Percentiles rank a stretch among this genome's conserved stretches.
Conservation (phyloP, 2,113 vertebrate species). For the Porphyrio hochstetteri region DNA sequence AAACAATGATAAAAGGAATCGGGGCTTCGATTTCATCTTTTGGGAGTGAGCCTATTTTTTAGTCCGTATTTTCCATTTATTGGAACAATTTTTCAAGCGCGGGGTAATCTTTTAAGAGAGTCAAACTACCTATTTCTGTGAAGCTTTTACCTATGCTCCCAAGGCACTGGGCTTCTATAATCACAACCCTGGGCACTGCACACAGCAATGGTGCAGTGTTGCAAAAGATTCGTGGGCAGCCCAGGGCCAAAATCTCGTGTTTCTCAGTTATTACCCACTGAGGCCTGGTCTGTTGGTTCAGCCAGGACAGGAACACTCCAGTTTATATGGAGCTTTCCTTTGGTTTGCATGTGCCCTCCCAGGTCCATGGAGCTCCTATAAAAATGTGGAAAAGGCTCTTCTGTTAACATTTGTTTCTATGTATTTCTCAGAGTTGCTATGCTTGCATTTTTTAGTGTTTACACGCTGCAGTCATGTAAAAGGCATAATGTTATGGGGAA, state of each 20-base stretch:
- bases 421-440: constrained; percentile 32
- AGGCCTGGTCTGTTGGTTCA: not conserved
- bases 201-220: not conserved
- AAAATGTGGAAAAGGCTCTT: not conserved
- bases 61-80: constrained; percentile 68
- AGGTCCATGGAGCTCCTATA: not conserved
- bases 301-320: not conserved
- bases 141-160: not conserved
- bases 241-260: not conserved
- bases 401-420: not conserved
- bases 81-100: not conserved
- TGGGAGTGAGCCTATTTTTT: constrained; percentile 62
- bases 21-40: constrained; percentile 70
- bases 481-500: not conserved
- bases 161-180: not conserved
- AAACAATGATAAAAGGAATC: constrained; percentile 63
- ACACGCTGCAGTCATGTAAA: constrained; percentile 33
- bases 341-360: not conserved
- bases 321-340: not conserved
- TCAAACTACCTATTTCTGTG: constrained; percentile 49
- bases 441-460: constrained; percentile 48
- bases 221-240: not conserved
- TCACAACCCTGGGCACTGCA: not conserved
- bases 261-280: too few relatives aligned
- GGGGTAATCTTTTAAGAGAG: constrained; percentile 53